Evolutionary conservation across 2,797 vertebrate genomes (phyloP).

Genomic region (Neosilurus mollespiculum): DNA sequence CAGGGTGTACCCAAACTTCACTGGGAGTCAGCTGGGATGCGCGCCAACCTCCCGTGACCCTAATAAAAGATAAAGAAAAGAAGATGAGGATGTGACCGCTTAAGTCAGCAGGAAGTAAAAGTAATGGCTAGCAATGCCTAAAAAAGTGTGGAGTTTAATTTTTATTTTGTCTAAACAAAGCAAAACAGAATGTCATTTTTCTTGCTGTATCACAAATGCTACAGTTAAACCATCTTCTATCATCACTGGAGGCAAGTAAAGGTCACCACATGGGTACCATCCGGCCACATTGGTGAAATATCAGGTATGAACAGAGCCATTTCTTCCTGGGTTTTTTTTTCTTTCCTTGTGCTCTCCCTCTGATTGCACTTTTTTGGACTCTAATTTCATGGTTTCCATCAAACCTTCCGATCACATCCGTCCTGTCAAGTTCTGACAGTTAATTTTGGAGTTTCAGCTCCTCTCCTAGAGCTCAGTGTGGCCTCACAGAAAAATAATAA

Average conservation of each 20-base stretch:
- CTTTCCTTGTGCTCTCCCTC: neutral
- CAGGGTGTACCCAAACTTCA: no score
- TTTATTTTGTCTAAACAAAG: neutral
- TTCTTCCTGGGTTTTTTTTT: neutral
- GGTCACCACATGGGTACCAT: conserved; percentile 11
- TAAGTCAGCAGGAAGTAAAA: neutral
- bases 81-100: no score
- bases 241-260: neutral
- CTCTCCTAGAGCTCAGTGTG: neutral
- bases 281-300: neutral
- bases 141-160: neutral
- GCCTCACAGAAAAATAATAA: conserved; percentile 36
- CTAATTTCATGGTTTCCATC: conserved; percentile 3
- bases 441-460: conserved; percentile 16
- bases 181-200: neutral
- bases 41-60: no score
- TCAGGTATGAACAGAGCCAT: neutral
- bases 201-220: neutral
- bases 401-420: conserved; percentile 7
- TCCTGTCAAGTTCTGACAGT: conserved; percentile 28
- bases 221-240: neutral
- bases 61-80: no score
- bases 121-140: no score
- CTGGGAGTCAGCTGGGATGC: no score
- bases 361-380: neutral